These are phyloP conservation scores for Drosophila arawakana DNA, from an alignment of 1,140 invertebrate species.

Conservation along the genomic window DNA sequence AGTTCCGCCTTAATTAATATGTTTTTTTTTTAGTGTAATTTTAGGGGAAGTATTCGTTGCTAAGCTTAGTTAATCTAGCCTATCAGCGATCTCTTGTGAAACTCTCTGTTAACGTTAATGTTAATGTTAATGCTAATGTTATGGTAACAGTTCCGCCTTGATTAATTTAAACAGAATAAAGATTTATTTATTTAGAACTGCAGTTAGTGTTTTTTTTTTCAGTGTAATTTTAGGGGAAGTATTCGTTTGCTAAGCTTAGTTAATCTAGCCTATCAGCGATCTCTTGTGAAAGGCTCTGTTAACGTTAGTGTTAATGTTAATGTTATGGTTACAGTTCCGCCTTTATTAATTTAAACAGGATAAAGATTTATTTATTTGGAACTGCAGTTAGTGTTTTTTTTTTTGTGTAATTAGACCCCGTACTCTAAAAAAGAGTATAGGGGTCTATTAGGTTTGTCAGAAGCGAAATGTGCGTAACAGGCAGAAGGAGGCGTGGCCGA, in stretches of 20 bases:
- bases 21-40: too few relatives aligned
- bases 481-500: too few relatives aligned
- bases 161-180: too few relatives aligned
- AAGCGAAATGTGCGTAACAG: too few relatives aligned
- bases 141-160: constrained; percentile 38
- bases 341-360: background rate
- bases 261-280: constrained; percentile 2
- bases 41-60: background rate
- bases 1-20: constrained; percentile 35
- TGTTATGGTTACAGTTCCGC: constrained; percentile 47
- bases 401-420: too few relatives aligned
- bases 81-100: constrained; percentile 3
- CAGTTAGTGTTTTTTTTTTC: too few relatives aligned
- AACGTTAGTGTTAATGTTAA: constrained; percentile 40
- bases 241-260: background rate
- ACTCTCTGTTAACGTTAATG: constrained; percentile 41
- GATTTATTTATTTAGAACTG: too few relatives aligned
- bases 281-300: constrained; percentile 15
- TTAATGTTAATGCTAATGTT: constrained; percentile 41
- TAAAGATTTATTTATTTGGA: too few relatives aligned
- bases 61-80: background rate
- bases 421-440: too few relatives aligned
- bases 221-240: background rate
- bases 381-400: too few relatives aligned
- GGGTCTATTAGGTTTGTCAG: too few relatives aligned